Base-by-base conservation (phyloP, 2,113 vertebrate species). In the Takifugu bimaculatus region DNA sequence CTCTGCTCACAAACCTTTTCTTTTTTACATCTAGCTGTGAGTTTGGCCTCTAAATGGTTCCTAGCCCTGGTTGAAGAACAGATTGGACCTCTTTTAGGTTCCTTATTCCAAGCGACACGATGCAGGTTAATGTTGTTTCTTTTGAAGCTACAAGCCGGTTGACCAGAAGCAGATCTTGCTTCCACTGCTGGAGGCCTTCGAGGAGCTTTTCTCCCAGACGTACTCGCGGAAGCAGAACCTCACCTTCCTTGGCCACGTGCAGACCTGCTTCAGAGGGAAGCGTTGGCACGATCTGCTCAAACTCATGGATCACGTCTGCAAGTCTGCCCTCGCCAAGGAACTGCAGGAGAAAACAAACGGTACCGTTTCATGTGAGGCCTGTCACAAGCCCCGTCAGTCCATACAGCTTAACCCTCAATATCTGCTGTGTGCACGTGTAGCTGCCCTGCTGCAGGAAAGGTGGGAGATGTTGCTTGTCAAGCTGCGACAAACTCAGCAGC, bases 171-270 rank as follows among this genome's bases (percentile, higher is more conserved):
- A 97, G 74, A 94, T 99, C 70, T 89, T 97, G 89, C 83, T 98
- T 26, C 96, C 97, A 5, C 81, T 99, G 47, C 90, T 95, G 1
- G 96, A 99, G 63, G 90, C 91, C 20, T 99, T 99, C 70, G 97
- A 98, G 70, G 96, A 97, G 39, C 90, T 99, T 25, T 99, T 99
- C 86, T 91, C 90, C 27, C 95, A 95, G 86, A 97, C 96, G 0
- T 99, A 97, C 89, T 99, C 97, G 0, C 93, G 92, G 70, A 97
- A 94, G 80, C 97, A 98, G 84, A 99, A 99, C 78, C 91, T 93
- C 48, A 96, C 94, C 0, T 99, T 98, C 70, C 83, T 99, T 82
- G 96, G 97, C 11, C 97, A 99, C 5, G 93, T 99, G 70, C 94
- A 98, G 88, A 97, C 95, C 49, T 98, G 96, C 87, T 98, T 96